Percentiles rank a stretch among this genome's conserved stretches.
These are phyloP conservation scores for Plebejus melissa DNA, from an alignment of 2,888 invertebrate genomes.

Conservation along the genomic window DNA sequence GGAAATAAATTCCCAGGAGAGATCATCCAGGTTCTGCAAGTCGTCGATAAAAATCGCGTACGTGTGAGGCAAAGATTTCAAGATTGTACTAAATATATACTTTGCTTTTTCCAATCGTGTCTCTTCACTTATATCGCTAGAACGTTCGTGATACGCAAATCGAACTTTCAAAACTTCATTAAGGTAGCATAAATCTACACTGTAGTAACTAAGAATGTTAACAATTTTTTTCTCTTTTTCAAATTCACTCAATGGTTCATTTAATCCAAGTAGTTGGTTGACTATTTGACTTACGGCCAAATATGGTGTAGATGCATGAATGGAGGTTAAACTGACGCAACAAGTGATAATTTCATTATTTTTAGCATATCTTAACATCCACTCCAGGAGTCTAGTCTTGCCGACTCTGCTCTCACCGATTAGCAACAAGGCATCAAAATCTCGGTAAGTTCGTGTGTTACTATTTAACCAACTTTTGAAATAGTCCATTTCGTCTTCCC, in stretches of 20 bases:
- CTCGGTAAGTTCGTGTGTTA: constrained; percentile 45
- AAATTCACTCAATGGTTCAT: constrained; percentile 59
- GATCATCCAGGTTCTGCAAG: constrained; percentile 68
- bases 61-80: constrained; percentile 51
- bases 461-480: constrained; percentile 60
- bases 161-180: constrained; percentile 74
- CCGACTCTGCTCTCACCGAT: constrained; percentile 78
- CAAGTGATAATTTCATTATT: constrained; percentile 50
- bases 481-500: constrained; percentile 68
- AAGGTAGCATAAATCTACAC: constrained; percentile 74
- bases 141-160: constrained; percentile 68
- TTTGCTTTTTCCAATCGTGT: constrained; percentile 60
- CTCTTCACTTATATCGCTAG: constrained; percentile 54
- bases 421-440: constrained; percentile 76
- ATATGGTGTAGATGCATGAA: constrained; percentile 64
- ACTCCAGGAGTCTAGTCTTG: constrained; percentile 77
- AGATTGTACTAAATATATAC: constrained; percentile 56
- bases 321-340: constrained; percentile 55
- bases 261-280: constrained; percentile 58
- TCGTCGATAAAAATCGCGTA: constrained; percentile 70
- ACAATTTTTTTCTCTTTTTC: constrained; percentile 65
- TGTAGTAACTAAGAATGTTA: constrained; percentile 50
- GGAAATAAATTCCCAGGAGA: constrained; percentile 65
- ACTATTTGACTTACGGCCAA: constrained; percentile 66
- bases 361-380: constrained; percentile 60